A percentile compares a stretch with the other conserved stretches of the same genome.
phyloP scores from a whole-genome alignment of 2,797 vertebrate genomes.

The Oceanodroma leucorhoa region DNA sequence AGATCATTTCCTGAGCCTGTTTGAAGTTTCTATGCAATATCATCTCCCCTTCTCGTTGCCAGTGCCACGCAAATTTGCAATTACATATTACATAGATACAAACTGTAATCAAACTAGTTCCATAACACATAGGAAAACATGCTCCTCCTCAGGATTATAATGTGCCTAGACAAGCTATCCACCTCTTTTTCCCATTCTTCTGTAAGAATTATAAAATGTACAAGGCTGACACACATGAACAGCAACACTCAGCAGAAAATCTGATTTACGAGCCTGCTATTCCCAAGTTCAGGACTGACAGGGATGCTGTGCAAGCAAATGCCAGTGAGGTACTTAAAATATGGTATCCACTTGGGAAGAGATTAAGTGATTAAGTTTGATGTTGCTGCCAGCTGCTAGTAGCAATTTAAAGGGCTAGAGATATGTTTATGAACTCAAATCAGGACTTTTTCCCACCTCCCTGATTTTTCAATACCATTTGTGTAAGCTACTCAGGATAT shows the following conservation, averaged over 20 bases:
- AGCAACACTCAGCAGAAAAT: not conserved
- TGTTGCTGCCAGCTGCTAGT: slow-evolving; percentile 39
- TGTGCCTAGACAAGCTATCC: accelerated
- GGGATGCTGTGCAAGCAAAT: slow-evolving; percentile 49
- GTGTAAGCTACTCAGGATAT: not conserved
- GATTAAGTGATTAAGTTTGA: slow-evolving; percentile 51
- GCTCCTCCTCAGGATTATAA: not conserved
- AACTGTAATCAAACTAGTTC: not conserved
- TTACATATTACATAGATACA: not conserved
- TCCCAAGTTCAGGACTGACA: slow-evolving; percentile 18
- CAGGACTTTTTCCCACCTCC: not conserved
- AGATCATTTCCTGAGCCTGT: not conserved
- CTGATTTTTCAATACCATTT: not conserved
- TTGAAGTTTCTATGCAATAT: not conserved
- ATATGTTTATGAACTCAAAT: not conserved
- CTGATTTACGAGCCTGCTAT: slow-evolving; percentile 10
- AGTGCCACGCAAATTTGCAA: not conserved
- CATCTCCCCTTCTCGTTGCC: not conserved
- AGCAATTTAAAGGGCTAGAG: not conserved
- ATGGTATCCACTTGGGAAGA: slow-evolving; percentile 51
- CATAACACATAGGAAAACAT: not conserved
- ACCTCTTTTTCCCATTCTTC: not conserved
- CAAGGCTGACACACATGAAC: not conserved
- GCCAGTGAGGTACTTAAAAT: slow-evolving; percentile 49
- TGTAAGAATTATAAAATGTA: not conserved